phyloP scores from a whole-genome alignment of 1,140 invertebrate genomes.

The Lepeophtheirus salmonis region DNA sequence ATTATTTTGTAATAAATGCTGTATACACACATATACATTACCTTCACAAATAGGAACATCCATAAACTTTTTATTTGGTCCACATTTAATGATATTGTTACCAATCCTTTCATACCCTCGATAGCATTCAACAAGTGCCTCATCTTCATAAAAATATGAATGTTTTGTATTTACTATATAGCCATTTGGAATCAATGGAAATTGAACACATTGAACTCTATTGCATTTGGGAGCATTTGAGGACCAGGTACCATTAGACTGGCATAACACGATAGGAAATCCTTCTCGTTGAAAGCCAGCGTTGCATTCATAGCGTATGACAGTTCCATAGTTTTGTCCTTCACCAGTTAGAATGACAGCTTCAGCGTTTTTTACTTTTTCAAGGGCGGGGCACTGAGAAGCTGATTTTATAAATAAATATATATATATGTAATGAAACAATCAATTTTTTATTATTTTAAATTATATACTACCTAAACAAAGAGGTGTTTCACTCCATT shows the following conservation, averaged over 20 bases:
- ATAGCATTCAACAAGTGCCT: conserved; percentile 75
- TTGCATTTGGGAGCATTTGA: conserved; percentile 69
- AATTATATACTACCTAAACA: conserved; percentile 45
- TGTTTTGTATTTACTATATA: conserved; percentile 48
- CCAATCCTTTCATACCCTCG: conserved; percentile 66
- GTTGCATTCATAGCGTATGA: conserved; percentile 81
- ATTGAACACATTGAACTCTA: conserved; percentile 49
- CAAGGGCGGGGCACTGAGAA: conserved; percentile 72
- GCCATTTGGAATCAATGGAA: conserved; percentile 63
- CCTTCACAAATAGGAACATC: conserved; percentile 65
- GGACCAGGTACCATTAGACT: conserved; percentile 91
- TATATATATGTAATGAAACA: not conserved
- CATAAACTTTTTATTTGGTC: conserved; percentile 60
- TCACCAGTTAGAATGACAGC: conserved; percentile 74
- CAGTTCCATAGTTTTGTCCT: conserved; percentile 81
- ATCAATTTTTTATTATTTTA: not conserved
- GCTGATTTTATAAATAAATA: conserved; percentile 35
- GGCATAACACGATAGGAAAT: conserved; percentile 73
- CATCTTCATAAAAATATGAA: conserved; percentile 66
- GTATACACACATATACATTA: too few relatives aligned
- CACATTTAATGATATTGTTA: conserved; percentile 69
- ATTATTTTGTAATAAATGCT: too few relatives aligned
- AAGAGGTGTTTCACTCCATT: conserved; percentile 74
- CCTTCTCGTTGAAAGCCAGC: conserved; percentile 72
- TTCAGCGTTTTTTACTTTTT: conserved; percentile 68